Evolutionary conservation across 1,140 invertebrate species (phyloP), one percentile per base, ranked within the genome.

Genomic region (Harpegnathos saltator): DNA sequence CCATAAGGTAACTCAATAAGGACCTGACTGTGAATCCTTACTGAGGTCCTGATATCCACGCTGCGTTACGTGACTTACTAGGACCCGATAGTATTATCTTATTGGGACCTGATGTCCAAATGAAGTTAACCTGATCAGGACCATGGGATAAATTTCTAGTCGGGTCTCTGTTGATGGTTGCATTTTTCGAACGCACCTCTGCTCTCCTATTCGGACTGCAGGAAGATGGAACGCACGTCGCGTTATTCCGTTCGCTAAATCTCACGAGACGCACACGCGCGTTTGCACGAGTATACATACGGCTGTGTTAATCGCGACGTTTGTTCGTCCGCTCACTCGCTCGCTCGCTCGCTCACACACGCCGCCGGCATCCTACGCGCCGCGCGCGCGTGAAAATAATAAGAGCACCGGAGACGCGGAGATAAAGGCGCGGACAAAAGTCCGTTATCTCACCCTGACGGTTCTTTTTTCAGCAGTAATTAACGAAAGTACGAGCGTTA

Each of bases 301-400:
- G 33, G 33, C 68, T 69, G 56, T 77, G 44, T 68, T 78, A 85
- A 85, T 84, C 83, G 82, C 82, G 52, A 26, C 33, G 48, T 15
- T 72, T 24, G 82, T 17, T 68, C 19, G 83, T 9, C 11, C 38
- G 38, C 38, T 9, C 38, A 11, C 19, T 68, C 19, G 83, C 38
- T 44, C 38, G 38, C 38, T 9, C 38, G 7, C 38, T 9, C 48
- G 44, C 66, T 50, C 63, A 29, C 9, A 69, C 19, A n/a, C 63
- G 3, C 29, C 62, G 33, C n/a, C 29, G 61, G 59, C 58, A n/a
- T 68, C 83, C 82, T 82, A 85, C 84, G 83, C 66, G 66, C 50
- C 56, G 62, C 52, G 12, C 74, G 61, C 62, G 73, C 65, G 63
- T 73, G 83, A 81, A 85, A 85, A 81, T 86, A 85, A 86, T 73